Evolutionary conservation across 2,113 vertebrate genomes (phyloP), one percentile per base, ranked within the genome.

Genomic region (Channa maculata): DNA sequence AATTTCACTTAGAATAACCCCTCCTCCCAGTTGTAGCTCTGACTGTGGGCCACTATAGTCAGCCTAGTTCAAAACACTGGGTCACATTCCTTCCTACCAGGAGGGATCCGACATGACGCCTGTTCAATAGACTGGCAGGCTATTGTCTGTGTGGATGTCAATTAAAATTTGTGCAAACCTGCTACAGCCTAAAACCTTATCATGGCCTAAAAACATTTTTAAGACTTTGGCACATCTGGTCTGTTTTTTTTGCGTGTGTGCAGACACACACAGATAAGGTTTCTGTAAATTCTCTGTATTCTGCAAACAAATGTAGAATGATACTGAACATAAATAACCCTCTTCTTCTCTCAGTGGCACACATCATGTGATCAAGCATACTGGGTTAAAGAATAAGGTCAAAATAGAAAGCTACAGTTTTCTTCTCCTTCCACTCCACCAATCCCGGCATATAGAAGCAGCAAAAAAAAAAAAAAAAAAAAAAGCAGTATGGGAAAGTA

Each of bases 401-500:
- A 33, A 34, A 65, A 38, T 15, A 48, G 36, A 58, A 63, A 67
- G 63, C 65, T 59, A 60, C 74, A 62, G 8, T 65, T 43, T 53
- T 51, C 12, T 39, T 62, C 46, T 13, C 44, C 14, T 45, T 41
- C 33, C 65, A 46, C 33, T 53, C 54, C 61, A 44, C 73, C 71
- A 75, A 70, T 77, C 72, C 10, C 75, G 72, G 58, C 45, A 62
- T 53, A n/a, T 46, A 58, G 41, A 5, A 11, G 24, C 71, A n/a
- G n/a, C n/a, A n/a, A n/a, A n/a, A n/a, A n/a, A 15, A 71, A 24
- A 24, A 24, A 24, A 24, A 24, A 24, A 24, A 24, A 24, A 41
- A 65, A 44, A 39, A 0, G 62, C 74, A 65, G 54, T 46, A 80
- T 84, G 81, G 80, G 83, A 82, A 91, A 88, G 63, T 92, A 15